Percentiles rank a stretch among this genome's conserved stretches.
phyloP scores from a whole-genome alignment of 1,140 invertebrate species.

The Oscheius sp. region DNA sequence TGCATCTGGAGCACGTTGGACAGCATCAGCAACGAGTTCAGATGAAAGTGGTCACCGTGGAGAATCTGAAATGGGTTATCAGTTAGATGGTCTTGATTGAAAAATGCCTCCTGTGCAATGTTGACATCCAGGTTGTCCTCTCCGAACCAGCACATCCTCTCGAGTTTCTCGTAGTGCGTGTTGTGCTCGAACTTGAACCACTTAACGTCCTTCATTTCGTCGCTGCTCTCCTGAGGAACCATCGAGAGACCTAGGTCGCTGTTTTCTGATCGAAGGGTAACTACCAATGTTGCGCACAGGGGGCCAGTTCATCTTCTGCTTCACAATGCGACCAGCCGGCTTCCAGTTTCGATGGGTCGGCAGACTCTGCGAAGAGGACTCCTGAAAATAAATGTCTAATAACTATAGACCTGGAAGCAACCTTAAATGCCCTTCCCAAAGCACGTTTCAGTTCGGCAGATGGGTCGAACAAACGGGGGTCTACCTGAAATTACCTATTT shows the following conservation, averaged over 20 bases:
- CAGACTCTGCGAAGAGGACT: constrained; percentile 12
- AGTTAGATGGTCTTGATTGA: not conserved
- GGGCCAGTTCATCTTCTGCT: constrained; percentile 24
- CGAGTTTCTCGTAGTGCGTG: not conserved
- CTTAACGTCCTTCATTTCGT: not conserved
- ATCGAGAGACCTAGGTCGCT: not conserved
- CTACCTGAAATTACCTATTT: not conserved
- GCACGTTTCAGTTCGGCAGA: constrained; percentile 22
- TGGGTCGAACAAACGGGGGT: constrained; percentile 17
- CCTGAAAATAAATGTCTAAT: not conserved
- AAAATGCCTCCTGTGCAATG: not conserved
- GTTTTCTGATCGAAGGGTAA: not conserved
- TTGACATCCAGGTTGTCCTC: not conserved
- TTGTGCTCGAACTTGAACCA: constrained; percentile 5
- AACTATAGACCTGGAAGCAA: not conserved
- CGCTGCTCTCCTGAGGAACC: not conserved
- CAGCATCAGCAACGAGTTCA: constrained; percentile 24
- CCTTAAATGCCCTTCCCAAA: constrained; percentile 30
- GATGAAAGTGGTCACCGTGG: constrained; percentile 10
- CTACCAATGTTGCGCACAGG: constrained; percentile 1
- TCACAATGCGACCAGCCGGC: constrained; percentile 22
- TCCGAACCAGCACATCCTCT: not conserved
- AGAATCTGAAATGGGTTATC: not conserved
- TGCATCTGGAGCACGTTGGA: constrained; percentile 22
- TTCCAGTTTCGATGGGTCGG: not conserved